Evolutionary conservation across 2,888 invertebrate genomes (phyloP).

Genomic region (Cylindroiulus punctatus): DNA sequence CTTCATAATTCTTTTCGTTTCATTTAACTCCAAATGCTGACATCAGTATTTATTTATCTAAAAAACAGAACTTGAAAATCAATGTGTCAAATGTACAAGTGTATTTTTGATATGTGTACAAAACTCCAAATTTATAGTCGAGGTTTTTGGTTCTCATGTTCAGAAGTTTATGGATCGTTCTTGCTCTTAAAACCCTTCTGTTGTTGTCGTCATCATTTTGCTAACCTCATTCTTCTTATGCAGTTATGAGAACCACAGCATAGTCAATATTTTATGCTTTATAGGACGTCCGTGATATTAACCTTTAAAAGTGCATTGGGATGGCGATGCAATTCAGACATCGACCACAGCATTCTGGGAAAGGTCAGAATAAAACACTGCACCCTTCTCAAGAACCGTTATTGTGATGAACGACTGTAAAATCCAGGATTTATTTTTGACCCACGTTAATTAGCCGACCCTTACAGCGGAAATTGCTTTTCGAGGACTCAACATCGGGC

Average conservation of each 20-base stretch:
- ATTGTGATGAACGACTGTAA: background rate
- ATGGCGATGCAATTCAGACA: background rate
- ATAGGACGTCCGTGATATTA: background rate
- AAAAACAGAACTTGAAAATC: no score
- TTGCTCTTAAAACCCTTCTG: background rate
- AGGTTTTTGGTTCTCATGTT: no score
- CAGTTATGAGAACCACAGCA: background rate
- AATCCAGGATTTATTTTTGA: conserved; percentile 39
- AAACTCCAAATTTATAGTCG: no score
- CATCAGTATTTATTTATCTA: background rate
- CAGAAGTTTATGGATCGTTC: background rate
- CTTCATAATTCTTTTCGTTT: no score
- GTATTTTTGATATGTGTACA: no score
- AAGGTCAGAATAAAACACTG: conserved; percentile 9
- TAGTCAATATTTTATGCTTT: conserved; percentile 2
- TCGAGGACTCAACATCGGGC: background rate
- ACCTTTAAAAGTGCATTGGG: conserved; percentile 5
- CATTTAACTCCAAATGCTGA: background rate
- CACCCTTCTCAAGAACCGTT: background rate
- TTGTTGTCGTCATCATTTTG: background rate
- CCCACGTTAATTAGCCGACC: conserved; percentile 33
- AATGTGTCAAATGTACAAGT: no score
- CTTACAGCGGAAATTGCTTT: conserved; percentile 12
- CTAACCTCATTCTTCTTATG: background rate
- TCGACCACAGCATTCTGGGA: background rate